Evolutionary conservation across 2,113 vertebrate species (phyloP).

Genomic region (Salvelinus namaycush): DNA sequence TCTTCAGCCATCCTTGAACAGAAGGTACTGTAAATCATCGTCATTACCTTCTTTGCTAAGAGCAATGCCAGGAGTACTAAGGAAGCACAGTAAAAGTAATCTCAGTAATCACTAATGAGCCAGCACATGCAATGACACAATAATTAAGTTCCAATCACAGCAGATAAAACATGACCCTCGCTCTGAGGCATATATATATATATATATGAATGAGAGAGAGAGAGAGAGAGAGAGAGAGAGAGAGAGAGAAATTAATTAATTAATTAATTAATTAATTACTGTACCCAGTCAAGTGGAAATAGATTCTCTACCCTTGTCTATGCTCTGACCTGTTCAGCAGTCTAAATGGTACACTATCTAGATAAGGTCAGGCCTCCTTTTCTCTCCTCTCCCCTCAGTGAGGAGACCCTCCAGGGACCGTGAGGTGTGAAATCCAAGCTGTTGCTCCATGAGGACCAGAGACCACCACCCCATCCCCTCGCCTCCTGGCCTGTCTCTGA

Average conservation of each 20-base stretch:
- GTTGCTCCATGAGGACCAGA: background rate
- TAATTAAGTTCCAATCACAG: background rate
- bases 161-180: background rate
- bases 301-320: background rate
- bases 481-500: background rate
- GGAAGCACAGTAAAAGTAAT: background rate
- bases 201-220: background rate
- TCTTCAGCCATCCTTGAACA: background rate
- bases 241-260: background rate
- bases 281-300: background rate
- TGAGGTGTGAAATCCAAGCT: background rate
- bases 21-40: background rate
- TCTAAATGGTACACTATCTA: background rate
- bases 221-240: background rate
- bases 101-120: background rate
- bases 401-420: background rate
- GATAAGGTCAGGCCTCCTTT: background rate
- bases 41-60: background rate
- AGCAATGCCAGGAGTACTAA: background rate
- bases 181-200: background rate
- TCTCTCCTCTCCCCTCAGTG: background rate
- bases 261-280: too few species aligned
- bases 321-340: background rate
- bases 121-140: background rate
- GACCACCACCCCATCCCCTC: background rate